These are phyloP conservation scores for Rhabdornis inornatus DNA, from an alignment of 2,113 vertebrate genomes.

Conservation along the genomic window DNA sequence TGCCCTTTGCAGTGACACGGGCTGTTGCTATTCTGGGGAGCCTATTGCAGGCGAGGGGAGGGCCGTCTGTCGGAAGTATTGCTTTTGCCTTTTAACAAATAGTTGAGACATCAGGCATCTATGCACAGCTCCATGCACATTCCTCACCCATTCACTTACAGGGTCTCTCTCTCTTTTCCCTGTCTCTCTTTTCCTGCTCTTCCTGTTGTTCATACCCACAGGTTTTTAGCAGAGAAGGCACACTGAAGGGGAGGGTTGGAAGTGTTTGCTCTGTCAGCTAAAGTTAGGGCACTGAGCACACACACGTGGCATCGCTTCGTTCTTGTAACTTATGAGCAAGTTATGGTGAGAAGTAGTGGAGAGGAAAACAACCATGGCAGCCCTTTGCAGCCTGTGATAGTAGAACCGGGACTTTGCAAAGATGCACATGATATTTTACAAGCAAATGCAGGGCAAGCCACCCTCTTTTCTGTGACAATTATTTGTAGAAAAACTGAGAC, in stretches of 20 bases:
- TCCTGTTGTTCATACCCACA: not conserved
- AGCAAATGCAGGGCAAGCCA: not conserved
- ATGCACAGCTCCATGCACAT: not conserved
- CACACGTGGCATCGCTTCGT: not conserved
- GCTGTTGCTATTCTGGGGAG: conserved; percentile 77
- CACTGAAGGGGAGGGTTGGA: not conserved
- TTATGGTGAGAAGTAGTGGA: not conserved
- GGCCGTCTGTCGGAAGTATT: conserved; percentile 60
- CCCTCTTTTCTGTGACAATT: not conserved
- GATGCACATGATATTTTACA: not conserved
- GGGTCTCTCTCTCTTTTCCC: not conserved
- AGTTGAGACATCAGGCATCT: conserved; percentile 28
- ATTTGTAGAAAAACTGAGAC: not conserved
- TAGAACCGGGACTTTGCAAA: not conserved
- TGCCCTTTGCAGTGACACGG: conserved; percentile 78
- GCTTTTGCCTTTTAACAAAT: conserved; percentile 52
- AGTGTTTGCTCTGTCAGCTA: not conserved
- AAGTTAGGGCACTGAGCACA: not conserved
- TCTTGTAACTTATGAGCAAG: not conserved
- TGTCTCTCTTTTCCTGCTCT: not conserved
- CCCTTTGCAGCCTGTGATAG: not conserved
- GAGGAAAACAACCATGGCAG: not conserved
- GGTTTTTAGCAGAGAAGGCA: not conserved
- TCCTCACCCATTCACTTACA: not conserved
- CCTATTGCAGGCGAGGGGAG: conserved; percentile 77